Evolutionary conservation across 2,888 invertebrate genomes (phyloP).

Genomic region (Biston betularia): DNA sequence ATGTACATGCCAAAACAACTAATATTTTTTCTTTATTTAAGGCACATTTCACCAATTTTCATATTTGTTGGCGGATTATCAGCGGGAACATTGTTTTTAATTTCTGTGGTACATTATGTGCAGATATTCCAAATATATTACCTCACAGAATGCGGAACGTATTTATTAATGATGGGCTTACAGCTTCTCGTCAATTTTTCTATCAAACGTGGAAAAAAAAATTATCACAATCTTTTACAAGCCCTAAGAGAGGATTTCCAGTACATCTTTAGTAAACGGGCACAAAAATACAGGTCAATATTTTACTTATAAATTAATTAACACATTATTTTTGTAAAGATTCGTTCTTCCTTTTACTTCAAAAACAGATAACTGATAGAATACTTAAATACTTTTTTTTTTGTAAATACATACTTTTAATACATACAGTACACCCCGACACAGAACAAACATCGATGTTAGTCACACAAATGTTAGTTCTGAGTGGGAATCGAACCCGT

Average conservation of each 20-base stretch:
- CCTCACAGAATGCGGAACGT: constrained; percentile 33
- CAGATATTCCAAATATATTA: constrained; percentile 17
- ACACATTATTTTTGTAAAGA: too few relatives aligned
- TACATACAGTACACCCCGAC: too few relatives aligned
- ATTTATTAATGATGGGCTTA: constrained; percentile 30
- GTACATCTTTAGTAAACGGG: constrained; percentile 27
- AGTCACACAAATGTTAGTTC: too few relatives aligned
- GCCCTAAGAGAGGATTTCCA: constrained; percentile 32
- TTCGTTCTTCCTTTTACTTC: too few relatives aligned
- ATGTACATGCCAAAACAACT: too few relatives aligned
- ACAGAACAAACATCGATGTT: too few relatives aligned
- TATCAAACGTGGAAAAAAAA: constrained; percentile 10
- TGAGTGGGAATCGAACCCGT: too few relatives aligned
- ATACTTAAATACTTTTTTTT: too few relatives aligned
- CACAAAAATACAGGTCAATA: constrained; percentile 35
- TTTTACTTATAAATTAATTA: not conserved
- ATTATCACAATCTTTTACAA: constrained; percentile 23
- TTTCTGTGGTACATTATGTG: constrained; percentile 3
- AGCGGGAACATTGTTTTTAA: not conserved
- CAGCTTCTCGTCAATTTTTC: constrained; percentile 25
- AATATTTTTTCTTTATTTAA: constrained; percentile 1
- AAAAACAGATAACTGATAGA: not conserved
- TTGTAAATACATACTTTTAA: too few relatives aligned
- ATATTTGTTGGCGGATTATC: not conserved
- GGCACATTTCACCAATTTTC: constrained; percentile 16